These are phyloP conservation scores for Procambarus clarkii DNA, from an alignment of 1,140 invertebrate species.

Conservation along the genomic window DNA sequence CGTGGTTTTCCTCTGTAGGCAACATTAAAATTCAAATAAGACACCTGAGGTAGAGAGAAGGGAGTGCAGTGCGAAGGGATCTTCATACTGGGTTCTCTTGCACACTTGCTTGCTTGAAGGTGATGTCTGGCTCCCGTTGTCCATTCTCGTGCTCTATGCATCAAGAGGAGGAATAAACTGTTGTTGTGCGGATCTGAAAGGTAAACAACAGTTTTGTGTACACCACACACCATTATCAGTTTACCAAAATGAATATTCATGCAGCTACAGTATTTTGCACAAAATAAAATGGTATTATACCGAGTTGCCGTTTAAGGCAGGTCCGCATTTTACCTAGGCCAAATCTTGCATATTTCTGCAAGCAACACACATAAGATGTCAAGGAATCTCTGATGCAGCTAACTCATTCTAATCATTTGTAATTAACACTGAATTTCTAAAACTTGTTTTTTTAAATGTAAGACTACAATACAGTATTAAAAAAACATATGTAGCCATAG, in stretches of 20 bases:
- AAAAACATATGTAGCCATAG: no score
- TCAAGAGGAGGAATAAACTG: neutral
- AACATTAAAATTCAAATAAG: neutral
- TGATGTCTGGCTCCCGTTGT: constrained; percentile 62
- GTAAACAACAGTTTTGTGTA: neutral
- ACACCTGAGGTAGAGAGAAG: constrained; percentile 49
- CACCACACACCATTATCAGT: neutral
- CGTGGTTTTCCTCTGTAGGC: no score
- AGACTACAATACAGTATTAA: no score
- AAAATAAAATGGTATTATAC: neutral
- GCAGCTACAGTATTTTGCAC: neutral
- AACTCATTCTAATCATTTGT: no score
- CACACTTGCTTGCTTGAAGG: constrained; percentile 65
- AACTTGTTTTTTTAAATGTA: no score
- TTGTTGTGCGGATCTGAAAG: neutral
- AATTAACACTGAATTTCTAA: no score
- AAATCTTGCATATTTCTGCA: no score
- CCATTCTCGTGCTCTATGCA: constrained; percentile 2
- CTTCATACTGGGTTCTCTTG: constrained; percentile 64
- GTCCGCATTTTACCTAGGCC: no score
- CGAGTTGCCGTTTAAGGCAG: no score
- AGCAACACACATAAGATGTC: no score
- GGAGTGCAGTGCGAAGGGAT: constrained; percentile 56
- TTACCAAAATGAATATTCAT: neutral
- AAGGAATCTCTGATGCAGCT: no score